Evolutionary conservation across 2,113 vertebrate genomes (phyloP), one percentile per base, ranked within the genome.

Genomic region (Orthonyx spaldingii): DNA sequence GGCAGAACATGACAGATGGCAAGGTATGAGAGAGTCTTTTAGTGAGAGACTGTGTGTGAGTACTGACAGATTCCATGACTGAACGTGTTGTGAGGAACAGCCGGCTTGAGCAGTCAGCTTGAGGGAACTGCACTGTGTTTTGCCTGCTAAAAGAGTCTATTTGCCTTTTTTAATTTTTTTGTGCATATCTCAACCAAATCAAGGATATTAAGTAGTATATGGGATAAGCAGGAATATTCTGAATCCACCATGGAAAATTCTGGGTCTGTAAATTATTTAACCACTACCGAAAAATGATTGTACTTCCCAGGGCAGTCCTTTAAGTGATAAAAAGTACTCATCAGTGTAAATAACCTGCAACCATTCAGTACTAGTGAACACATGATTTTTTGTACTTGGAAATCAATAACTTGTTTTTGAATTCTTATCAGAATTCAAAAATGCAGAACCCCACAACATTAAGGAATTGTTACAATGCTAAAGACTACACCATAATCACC

Each of bases 1-100:
- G 52, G 70, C 35, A 69, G 75, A 70, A 61, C 26, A 60, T 70
- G 33, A 84, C 95, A 97, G 96, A 94, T 95, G 87, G 91, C 56
- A 94, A 76, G 44, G 63, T 91, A 26, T 50, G 75, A 83, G 70
- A 87, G 63, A 7, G 3, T 47, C 63, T 77, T 93, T 77, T 47
- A 83, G 93, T 60, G 95, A 97, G 74, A 97, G 93, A 96, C 87
- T 19, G 70, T 47, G 46, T 91, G 70, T 93, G 42, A 90, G 46
- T 55, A 87, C 1, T 35, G 71, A 80, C 92, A 95, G 85, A 88
- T 85, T 85, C 63, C 84, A 50, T 1, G 1, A 47, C 12, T 80
- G 65, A 82, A 76, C 8, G 23, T 86, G 61, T 24, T 72, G 46
- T 28, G 52, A 90, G 52, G 82, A 95, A 70, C 79, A 94, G 84